Evolutionary conservation across 2,888 invertebrate genomes (phyloP).

Genomic region (Selenia dentaria): DNA sequence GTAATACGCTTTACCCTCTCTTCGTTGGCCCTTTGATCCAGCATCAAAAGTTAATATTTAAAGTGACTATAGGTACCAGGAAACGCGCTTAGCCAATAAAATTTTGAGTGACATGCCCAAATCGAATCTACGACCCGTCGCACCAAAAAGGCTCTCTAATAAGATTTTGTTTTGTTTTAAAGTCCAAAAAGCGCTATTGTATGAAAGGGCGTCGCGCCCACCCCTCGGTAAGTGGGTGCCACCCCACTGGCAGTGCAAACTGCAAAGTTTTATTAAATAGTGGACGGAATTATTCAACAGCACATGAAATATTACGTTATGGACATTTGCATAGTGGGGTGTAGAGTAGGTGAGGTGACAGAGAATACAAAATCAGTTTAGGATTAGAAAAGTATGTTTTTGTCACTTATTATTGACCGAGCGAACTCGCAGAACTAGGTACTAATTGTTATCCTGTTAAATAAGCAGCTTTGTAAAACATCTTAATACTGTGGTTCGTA

Average conservation of each 20-base stretch:
- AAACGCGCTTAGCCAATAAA: not conserved
- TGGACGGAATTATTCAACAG: slow-evolving; percentile 21
- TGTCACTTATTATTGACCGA: too few species aligned
- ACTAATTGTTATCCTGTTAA: too few species aligned
- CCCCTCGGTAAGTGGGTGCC: not conserved
- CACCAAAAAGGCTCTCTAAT: slow-evolving; percentile 6
- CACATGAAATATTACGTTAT: slow-evolving; percentile 20
- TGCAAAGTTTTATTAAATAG: slow-evolving; percentile 23
- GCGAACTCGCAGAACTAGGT: too few species aligned
- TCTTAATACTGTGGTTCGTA: too few species aligned
- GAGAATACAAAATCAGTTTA: too few species aligned
- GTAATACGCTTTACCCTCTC: too few species aligned
- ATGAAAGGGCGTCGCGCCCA: slow-evolving; percentile 3
- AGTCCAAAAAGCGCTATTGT: slow-evolving; percentile 11
- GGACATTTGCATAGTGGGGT: slow-evolving; percentile 22
- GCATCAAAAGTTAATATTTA: too few species aligned
- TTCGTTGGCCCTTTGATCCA: too few species aligned
- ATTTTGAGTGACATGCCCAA: not conserved
- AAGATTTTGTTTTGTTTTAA: slow-evolving; percentile 1
- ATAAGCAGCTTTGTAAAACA: too few species aligned
- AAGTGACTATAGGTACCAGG: too few species aligned
- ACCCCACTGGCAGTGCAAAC: slow-evolving; percentile 6
- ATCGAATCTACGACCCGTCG: not conserved
- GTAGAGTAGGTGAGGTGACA: slow-evolving; percentile 3
- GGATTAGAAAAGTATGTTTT: too few species aligned